A percentile compares a stretch with the other conserved stretches of the same genome.
Conservation (phyloP, 2,888 invertebrate species). For the Lingula anatina region DNA sequence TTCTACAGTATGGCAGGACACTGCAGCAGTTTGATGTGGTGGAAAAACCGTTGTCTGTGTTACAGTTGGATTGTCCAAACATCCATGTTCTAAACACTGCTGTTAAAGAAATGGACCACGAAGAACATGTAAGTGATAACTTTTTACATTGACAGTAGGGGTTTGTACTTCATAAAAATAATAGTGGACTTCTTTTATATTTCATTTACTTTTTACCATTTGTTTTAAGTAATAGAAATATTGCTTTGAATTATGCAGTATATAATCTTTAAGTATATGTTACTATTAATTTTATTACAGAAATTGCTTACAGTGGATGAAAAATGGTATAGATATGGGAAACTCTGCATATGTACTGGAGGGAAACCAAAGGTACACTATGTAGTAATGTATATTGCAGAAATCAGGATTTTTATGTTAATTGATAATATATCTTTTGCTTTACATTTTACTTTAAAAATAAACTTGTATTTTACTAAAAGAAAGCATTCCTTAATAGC, state of each 20-base stretch:
- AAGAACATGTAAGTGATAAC: conserved; percentile 48
- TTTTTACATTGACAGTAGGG: no score
- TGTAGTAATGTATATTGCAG: no score
- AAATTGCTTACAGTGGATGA: conserved; percentile 35
- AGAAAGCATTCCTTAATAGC: no score
- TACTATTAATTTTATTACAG: not conserved
- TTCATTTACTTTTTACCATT: no score
- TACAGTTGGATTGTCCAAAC: conserved; percentile 55
- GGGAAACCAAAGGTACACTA: conserved; percentile 70
- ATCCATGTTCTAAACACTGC: conserved; percentile 60
- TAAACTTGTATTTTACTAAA: not conserved
- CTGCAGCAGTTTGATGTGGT: conserved; percentile 80
- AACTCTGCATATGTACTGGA: conserved; percentile 86
- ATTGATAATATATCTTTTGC: not conserved
- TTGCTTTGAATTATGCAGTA: no score
- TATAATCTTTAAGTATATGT: no score
- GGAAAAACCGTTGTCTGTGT: conserved; percentile 61
- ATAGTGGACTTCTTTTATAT: no score
- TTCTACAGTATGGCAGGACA: conserved; percentile 67
- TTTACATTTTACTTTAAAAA: not conserved
- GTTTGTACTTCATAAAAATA: no score
- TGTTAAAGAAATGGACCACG: conserved; percentile 42
- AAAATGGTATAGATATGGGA: conserved; percentile 64
- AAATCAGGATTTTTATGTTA: not conserved
- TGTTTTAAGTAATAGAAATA: no score